A percentile compares a stretch with the other conserved stretches of the same genome.
phyloP scores from a whole-genome alignment of 2,113 vertebrate genomes.

The Nematolebias whitei region DNA sequence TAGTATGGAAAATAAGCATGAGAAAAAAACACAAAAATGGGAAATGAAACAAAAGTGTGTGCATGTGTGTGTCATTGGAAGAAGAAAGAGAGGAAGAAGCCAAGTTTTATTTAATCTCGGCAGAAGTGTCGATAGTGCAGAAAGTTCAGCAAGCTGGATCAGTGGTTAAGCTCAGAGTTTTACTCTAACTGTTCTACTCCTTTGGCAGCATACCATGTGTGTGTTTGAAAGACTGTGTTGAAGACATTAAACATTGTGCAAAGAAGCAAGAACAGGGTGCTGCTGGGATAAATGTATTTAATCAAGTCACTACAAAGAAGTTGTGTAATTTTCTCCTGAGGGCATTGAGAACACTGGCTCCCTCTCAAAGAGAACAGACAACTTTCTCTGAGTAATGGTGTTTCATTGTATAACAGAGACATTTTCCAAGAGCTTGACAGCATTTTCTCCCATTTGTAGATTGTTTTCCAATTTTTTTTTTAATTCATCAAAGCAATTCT shows the following conservation, averaged over 20 bases:
- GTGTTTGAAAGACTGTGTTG: slow-evolving; percentile 40
- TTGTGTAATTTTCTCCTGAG: slow-evolving; percentile 69
- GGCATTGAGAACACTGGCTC: slow-evolving; percentile 49
- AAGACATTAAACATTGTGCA: slow-evolving; percentile 66
- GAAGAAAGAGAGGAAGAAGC: slow-evolving; percentile 55
- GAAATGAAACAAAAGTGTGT: slow-evolving; percentile 9
- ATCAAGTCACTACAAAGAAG: slow-evolving; percentile 75
- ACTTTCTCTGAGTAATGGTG: slow-evolving; percentile 36
- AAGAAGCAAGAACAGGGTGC: slow-evolving; percentile 57
- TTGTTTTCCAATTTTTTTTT: not conserved
- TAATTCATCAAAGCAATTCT: slow-evolving; percentile 24
- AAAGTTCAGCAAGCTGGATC: slow-evolving; percentile 79
- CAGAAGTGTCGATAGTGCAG: slow-evolving; percentile 77
- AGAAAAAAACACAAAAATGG: slow-evolving; percentile 11
- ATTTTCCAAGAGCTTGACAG: slow-evolving; percentile 31
- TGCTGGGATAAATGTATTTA: slow-evolving; percentile 69
- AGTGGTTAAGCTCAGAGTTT: slow-evolving; percentile 73
- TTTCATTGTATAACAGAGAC: slow-evolving; percentile 44
- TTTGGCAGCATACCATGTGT: slow-evolving; percentile 40
- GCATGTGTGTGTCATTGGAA: slow-evolving; percentile 28
- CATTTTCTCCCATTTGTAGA: not conserved
- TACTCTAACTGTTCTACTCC: slow-evolving; percentile 69
- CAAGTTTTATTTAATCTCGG: slow-evolving; percentile 76
- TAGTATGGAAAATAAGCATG: slow-evolving; percentile 47
- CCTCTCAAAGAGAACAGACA: slow-evolving; percentile 33